Conservation (phyloP, 2,113 vertebrate species). For the Syrrhaptes paradoxus region DNA sequence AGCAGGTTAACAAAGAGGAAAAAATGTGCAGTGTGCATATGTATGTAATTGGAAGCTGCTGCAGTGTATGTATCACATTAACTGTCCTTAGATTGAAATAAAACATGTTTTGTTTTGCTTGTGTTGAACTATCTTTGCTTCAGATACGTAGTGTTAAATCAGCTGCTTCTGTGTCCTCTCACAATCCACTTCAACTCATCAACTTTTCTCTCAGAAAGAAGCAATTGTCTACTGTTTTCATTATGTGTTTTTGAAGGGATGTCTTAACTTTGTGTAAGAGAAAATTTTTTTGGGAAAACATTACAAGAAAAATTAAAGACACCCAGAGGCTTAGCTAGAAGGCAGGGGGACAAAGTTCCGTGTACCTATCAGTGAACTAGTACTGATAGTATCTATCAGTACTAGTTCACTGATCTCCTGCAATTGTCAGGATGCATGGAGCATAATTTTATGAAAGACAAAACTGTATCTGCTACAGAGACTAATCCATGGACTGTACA, state of each 20-base stretch:
- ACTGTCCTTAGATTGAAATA: neutral
- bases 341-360: neutral
- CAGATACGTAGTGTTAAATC: neutral
- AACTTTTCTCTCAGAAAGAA: neutral
- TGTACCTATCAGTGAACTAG: neutral
- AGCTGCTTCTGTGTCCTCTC: neutral
- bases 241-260: neutral
- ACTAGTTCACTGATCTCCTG: neutral
- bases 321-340: neutral
- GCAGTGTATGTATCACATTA: accelerated
- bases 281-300: neutral
- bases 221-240: neutral
- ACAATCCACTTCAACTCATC: neutral
- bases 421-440: neutral
- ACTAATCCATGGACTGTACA: neutral
- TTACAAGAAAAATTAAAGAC: neutral
- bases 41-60: neutral
- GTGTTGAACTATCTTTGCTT: neutral
- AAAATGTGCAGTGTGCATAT: neutral
- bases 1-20: neutral
- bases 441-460: neutral
- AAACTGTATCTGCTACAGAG: neutral
- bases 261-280: neutral
- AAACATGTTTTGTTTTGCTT: neutral
- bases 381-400: too few species aligned